These are phyloP conservation scores for Dasysyrphus albostriatus DNA, from an alignment of 2,888 invertebrate genomes.

Conservation along the genomic window DNA sequence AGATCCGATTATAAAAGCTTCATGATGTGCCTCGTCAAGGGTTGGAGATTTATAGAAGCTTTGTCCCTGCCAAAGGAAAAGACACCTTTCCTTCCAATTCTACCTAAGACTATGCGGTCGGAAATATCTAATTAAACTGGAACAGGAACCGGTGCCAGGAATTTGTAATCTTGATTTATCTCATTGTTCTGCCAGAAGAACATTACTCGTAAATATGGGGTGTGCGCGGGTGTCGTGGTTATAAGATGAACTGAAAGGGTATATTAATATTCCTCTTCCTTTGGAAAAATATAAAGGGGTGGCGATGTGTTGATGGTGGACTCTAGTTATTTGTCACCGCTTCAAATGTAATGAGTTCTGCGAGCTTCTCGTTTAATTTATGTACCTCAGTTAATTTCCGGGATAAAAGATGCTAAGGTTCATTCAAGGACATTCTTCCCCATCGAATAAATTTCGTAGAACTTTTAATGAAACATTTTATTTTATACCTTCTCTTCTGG, in stretches of 20 bases:
- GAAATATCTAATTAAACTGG: conserved; percentile 74
- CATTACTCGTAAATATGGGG: conserved; percentile 23
- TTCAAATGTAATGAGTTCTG: conserved; percentile 46
- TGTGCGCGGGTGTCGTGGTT: conserved; percentile 10
- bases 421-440: not conserved
- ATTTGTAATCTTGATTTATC: conserved; percentile 79
- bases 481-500: not conserved
- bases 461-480: conserved; percentile 14
- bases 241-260: conserved; percentile 11
- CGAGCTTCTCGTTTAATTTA: conserved; percentile 42
- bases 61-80: conserved; percentile 19
- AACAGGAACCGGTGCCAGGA: conserved; percentile 74
- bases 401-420: conserved; percentile 19
- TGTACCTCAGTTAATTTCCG: conserved; percentile 53
- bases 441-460: conserved; percentile 18
- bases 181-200: conserved; percentile 73
- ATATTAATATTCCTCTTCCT: conserved; percentile 39
- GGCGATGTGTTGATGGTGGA: conserved; percentile 54
- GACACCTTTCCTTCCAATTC: conserved; percentile 22
- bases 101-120: conserved; percentile 57
- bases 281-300: conserved; percentile 10
- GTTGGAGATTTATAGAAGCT: conserved; percentile 22
- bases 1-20: conserved; percentile 66
- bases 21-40: conserved; percentile 28
- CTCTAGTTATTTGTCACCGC: conserved; percentile 72